Evolutionary conservation across 1,140 invertebrate species (phyloP).

Genomic region (Neodiprion fabricii): DNA sequence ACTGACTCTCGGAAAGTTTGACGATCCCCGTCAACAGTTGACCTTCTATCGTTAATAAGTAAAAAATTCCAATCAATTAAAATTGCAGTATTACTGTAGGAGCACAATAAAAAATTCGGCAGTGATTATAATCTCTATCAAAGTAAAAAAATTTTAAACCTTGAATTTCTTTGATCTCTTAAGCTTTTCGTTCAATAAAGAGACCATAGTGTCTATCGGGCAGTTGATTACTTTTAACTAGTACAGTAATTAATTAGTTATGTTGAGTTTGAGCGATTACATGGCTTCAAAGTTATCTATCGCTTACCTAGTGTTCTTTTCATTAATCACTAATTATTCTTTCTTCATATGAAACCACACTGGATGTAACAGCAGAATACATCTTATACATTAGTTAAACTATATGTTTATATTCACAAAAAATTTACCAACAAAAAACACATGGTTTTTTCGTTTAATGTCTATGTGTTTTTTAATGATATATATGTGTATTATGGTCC

Average conservation of each 20-base stretch:
- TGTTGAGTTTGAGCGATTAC: slow-evolving; percentile 53
- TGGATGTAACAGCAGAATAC: slow-evolving; percentile 11
- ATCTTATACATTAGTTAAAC: neutral
- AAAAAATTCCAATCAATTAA: neutral
- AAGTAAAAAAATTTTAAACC: neutral
- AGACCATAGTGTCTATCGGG: slow-evolving; percentile 22
- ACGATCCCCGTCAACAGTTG: too few species aligned
- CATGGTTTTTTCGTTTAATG: neutral
- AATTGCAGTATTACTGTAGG: neutral
- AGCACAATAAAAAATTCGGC: neutral
- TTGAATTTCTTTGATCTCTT: neutral
- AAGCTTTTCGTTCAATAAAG: neutral
- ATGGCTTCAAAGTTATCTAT: slow-evolving; percentile 46
- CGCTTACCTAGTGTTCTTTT: slow-evolving; percentile 17
- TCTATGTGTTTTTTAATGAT: slow-evolving; percentile 3
- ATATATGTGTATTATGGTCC: neutral
- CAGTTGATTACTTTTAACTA: slow-evolving; percentile 28
- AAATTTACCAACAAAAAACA: neutral
- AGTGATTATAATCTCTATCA: neutral
- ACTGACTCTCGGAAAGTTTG: too few species aligned
- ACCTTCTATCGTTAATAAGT: neutral
- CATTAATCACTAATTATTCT: slow-evolving; percentile 3
- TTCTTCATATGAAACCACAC: slow-evolving; percentile 11
- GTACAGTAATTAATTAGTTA: slow-evolving; percentile 43
- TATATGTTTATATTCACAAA: slow-evolving; percentile 10